Base-by-base conservation (phyloP, 2,888 invertebrate species). In the Xanthorhoe spadicearia region DNA sequence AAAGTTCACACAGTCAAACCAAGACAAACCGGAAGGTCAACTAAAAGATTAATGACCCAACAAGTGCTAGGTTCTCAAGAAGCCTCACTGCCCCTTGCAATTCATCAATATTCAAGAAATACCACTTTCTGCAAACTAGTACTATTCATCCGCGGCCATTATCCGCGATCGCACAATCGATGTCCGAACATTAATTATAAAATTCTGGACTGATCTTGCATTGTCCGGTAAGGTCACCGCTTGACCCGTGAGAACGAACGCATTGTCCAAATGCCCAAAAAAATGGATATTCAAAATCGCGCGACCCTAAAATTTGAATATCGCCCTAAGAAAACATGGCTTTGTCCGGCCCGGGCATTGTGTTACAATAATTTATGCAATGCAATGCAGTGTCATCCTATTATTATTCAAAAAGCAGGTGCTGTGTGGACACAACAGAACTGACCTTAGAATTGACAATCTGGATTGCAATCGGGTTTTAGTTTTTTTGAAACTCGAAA, bases 221-320 rank as follows among this genome's bases (percentile, higher is more conserved):
- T 88, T 89, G 89, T 90, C 85, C 86, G 70, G 55, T 64, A 86
- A 91, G 92, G 92, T 92, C 92, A 90, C 74, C 80, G 86, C 84
- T 90, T 90, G 90, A 92, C 92, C 90, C 93, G 92, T 92, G 93
- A 92, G 93, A 92, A 93, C 86, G 83, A 78, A 77, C 77, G 77
- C 74, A 75, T 70, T 67, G 66, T 69, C 69, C 81, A 82, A 84
- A 83, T 75, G 74, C 68, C 68, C 66, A 74, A 83, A 83, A 83
- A 80, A 82, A 82, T 79, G 77, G 78, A 80, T 81, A 83, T 86
- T 85, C 81, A 83, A 85, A 87, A 84, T 85, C 79, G 81, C 80
- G 84, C 86, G 84, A 89, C 92, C 92, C 92, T 87, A 85, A 88
- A 89, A 93, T 93, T 92, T 93, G 90, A 92, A 92, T 92, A 92